phyloP scores from a whole-genome alignment of 1,140 invertebrate species.

The Apocrypta bakeri region DNA sequence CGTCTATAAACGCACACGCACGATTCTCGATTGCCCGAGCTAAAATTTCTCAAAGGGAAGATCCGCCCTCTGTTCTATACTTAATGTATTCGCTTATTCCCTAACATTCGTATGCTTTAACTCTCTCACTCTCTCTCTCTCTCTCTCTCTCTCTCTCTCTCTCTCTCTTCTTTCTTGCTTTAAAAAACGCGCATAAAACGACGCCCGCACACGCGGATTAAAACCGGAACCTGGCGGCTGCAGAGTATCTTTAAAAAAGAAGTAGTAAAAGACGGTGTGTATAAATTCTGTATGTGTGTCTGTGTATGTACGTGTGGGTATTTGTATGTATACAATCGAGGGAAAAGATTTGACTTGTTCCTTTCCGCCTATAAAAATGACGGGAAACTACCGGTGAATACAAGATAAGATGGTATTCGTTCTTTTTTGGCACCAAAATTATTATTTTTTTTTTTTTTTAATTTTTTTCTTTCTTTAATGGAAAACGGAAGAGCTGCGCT shows the following conservation, averaged over 20 bases:
- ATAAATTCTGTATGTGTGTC: neutral
- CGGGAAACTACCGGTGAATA: constrained; percentile 32
- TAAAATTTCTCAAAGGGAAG: constrained; percentile 42
- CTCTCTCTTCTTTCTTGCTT: constrained; percentile 2
- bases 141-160: neutral
- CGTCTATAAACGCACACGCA: neutral
- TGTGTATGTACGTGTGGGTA: neutral
- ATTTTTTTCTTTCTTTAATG: neutral
- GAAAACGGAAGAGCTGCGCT: constrained; percentile 44
- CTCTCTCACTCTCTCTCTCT: constrained; percentile 17
- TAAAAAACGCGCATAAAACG: constrained; percentile 35
- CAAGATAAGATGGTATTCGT: neutral
- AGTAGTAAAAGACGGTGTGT: constrained; percentile 25
- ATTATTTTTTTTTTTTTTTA: neutral
- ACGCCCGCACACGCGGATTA: constrained; percentile 35
- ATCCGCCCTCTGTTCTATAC: neutral
- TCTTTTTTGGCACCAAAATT: constrained; percentile 39
- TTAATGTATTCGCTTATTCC: neutral
- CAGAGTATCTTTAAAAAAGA: constrained; percentile 37
- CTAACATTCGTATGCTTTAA: neutral
- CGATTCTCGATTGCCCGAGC: constrained; percentile 11
- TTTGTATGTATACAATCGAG: constrained; percentile 1
- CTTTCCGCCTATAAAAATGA: constrained; percentile 25
- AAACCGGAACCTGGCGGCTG: constrained; percentile 31
- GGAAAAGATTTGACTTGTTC: constrained; percentile 25